phyloP scores from a whole-genome alignment of 2,113 vertebrate genomes.

The Tetrax tetrax region DNA sequence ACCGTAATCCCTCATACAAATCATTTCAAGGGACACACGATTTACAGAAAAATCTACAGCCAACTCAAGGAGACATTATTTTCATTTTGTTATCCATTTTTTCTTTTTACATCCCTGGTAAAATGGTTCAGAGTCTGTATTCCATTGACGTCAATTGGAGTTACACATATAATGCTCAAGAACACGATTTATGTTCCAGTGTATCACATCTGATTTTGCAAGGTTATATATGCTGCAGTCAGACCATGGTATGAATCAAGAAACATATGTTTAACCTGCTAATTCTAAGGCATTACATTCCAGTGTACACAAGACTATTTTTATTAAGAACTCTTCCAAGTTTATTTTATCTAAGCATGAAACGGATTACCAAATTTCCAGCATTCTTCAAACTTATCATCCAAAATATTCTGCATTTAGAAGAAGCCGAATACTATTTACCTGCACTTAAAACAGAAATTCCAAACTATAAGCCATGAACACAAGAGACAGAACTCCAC shows the following conservation, averaged over 20 bases:
- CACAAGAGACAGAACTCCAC: not conserved
- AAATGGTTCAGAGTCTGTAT: not conserved
- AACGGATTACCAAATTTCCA: not conserved
- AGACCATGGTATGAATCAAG: not conserved
- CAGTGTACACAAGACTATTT: not conserved
- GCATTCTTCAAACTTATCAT: not conserved
- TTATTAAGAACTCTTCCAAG: not conserved
- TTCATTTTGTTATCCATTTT: slow-evolving; percentile 24
- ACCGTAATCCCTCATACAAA: slow-evolving; percentile 12
- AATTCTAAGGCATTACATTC: not conserved
- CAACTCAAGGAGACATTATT: not conserved
- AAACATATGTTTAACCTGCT: not conserved
- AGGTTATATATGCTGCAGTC: not conserved
- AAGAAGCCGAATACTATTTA: not conserved
- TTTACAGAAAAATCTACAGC: not conserved
- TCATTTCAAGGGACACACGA: not conserved
- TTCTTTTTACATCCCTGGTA: not conserved
- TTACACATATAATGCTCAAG: not conserved
- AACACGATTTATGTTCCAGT: not conserved
- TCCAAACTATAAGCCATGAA: not conserved
- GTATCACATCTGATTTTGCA: slow-evolving; percentile 22
- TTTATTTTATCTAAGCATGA: not conserved
- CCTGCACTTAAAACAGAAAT: not conserved
- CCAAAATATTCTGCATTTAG: not conserved
- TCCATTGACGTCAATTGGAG: not conserved